These are phyloP conservation scores for Mixornis gularis DNA, from an alignment of 2,113 vertebrate genomes.

Conservation along the genomic window DNA sequence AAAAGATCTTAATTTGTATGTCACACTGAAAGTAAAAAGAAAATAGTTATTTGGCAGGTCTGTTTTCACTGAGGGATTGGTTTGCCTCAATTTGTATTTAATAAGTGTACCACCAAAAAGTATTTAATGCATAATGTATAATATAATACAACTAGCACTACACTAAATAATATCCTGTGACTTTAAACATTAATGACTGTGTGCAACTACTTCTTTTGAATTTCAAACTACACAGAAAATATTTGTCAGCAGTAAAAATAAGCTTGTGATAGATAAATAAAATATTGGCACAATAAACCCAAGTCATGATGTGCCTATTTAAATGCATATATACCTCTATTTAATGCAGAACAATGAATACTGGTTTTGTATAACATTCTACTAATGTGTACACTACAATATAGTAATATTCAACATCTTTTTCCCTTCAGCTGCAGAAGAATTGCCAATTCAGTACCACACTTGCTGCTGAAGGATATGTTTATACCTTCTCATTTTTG, in stretches of 20 bases:
- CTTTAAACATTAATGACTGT: slow-evolving; percentile 62
- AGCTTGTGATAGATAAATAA: slow-evolving; percentile 48
- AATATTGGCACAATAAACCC: slow-evolving; percentile 27
- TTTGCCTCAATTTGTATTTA: slow-evolving; percentile 60
- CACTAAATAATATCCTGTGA: slow-evolving; percentile 57
- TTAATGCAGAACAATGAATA: background rate
- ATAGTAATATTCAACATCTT: background rate
- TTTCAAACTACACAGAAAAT: slow-evolving; percentile 35
- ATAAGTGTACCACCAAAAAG: slow-evolving; percentile 28
- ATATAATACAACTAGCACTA: slow-evolving; percentile 38
- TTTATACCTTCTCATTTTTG: slow-evolving; percentile 10
- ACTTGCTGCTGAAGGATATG: background rate
- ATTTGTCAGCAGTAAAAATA: slow-evolving; percentile 56
- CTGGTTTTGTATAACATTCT: background rate
- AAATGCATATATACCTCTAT: slow-evolving; percentile 11
- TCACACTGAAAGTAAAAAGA: slow-evolving; percentile 41
- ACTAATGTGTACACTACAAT: slow-evolving; percentile 3
- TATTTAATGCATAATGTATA: slow-evolving; percentile 60
- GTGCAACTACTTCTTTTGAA: slow-evolving; percentile 49
- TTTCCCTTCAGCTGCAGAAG: slow-evolving; percentile 3
- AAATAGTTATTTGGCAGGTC: slow-evolving; percentile 52
- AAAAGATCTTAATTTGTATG: slow-evolving; percentile 45
- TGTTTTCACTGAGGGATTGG: slow-evolving; percentile 24
- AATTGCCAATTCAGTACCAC: background rate
- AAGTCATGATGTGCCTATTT: slow-evolving; percentile 10